Conservation (phyloP, 2,113 vertebrate species). For the Willisornis vidua region DNA sequence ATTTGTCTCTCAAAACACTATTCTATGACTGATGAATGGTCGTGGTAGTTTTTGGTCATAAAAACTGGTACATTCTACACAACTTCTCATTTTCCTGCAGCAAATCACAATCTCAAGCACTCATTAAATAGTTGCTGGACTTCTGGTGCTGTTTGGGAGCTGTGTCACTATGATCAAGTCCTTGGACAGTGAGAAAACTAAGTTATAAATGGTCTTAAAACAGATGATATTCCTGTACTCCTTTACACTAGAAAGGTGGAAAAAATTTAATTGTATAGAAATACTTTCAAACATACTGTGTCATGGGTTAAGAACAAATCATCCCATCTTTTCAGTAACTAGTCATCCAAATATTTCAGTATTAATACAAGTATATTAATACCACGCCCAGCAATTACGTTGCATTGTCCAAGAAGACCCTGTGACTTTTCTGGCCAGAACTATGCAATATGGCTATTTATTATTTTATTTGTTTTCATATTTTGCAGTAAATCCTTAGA, state of each 20-base stretch:
- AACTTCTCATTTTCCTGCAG: neutral
- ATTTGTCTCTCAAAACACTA: neutral
- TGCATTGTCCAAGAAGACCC: neutral
- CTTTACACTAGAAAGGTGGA: neutral
- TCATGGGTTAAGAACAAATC: neutral
- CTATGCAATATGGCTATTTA: neutral
- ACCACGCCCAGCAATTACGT: accelerated
- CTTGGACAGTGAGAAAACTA: neutral
- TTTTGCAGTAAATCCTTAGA: neutral
- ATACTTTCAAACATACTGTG: neutral
- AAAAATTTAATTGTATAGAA: neutral
- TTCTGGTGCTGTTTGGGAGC: neutral
- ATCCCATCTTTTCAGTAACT: neutral
- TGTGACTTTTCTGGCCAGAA: neutral
- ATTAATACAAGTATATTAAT: neutral
- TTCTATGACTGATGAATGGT: neutral
- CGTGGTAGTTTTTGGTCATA: neutral
- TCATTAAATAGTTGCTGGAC: neutral
- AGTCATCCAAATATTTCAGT: neutral
- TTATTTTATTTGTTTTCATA: neutral
- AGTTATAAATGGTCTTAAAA: neutral
- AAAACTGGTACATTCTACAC: neutral
- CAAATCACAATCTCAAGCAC: neutral
- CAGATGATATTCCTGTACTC: neutral
- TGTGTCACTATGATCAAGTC: neutral